These are phyloP conservation scores for Scophthalmus maximus DNA, from an alignment of 2,113 vertebrate species.

Conservation along the genomic window DNA sequence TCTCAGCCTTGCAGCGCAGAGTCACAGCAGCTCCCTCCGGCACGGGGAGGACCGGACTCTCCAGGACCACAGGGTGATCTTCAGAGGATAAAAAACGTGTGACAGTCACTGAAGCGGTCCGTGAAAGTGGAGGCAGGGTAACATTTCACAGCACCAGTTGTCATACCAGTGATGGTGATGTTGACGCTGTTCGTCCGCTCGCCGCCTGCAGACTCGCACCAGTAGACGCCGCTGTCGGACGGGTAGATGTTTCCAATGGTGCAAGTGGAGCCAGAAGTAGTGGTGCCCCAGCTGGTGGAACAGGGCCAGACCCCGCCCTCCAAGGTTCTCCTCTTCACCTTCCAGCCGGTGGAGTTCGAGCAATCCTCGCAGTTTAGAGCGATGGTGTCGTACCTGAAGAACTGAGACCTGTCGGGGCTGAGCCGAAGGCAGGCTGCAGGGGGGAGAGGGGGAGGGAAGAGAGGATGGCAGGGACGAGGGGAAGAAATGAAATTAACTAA, in stretches of 20 bases:
- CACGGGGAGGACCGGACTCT: constrained; percentile 45
- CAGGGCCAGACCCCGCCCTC: constrained; percentile 27
- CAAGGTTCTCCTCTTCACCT: constrained; percentile 45
- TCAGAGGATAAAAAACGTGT: background rate
- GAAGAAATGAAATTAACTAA: fast-evolving
- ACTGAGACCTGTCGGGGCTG: constrained; percentile 51
- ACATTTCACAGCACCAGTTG: too few species aligned
- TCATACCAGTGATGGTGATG: constrained; percentile 60
- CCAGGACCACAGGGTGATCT: constrained; percentile 46
- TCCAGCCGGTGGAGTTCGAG: constrained; percentile 44
- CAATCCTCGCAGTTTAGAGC: constrained; percentile 40
- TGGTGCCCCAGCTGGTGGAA: constrained; percentile 44
- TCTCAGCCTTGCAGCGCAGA: constrained; percentile 36
- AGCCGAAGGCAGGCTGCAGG: constrained; percentile 49
- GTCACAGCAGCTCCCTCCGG: constrained; percentile 12
- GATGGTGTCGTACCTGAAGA: constrained; percentile 43
- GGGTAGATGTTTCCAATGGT: constrained; percentile 47
- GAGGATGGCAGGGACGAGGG: fast-evolving
- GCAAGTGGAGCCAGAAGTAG: constrained; percentile 7
- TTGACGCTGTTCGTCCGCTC: constrained; percentile 25
- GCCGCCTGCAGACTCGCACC: constrained; percentile 45
- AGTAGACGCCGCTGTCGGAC: constrained; percentile 58
- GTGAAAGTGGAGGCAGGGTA: too few species aligned
- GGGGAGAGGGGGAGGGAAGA: too few species aligned
- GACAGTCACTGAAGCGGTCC: too few species aligned